Evolutionary conservation across 2,797 vertebrate genomes (phyloP), one percentile per base, ranked within the genome.

Genomic region (Glyptemys insculpta): DNA sequence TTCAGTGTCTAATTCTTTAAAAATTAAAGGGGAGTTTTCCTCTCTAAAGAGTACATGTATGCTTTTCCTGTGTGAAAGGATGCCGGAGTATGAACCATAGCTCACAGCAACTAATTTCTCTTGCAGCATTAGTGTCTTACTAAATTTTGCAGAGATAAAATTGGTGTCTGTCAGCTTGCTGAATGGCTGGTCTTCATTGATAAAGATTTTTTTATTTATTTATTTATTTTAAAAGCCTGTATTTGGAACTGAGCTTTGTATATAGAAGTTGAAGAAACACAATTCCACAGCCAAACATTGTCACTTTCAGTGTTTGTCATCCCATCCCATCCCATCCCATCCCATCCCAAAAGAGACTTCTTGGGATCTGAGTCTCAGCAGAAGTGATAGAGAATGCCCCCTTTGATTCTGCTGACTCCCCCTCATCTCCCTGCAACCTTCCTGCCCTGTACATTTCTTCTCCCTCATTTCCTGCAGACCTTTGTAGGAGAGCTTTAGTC

Each of bases 1-100:
- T 93, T 94, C 80, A 54, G 41, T 41, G 25, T 79, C 84, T 87
- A 80, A 23, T n/a, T 68, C 34, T 84, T 93, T 88, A 88, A 92
- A 89, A 94, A 76, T 5, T 21, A 74, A 91, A 81, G 25, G 29
- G 9, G 65, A 49, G 81, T 59, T 50, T n/a, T 96, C 6, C 56
- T 82, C 88, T 94, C 37, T 44, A 74, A 62, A 44, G 56, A 85
- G 50, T 59, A 50, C 56, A 9, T 59, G 27, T 78, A 6, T 79
- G 37, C 83, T 8, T 82, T 92, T 90, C 72, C 82, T 86, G 7
- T 84, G 25, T 44, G 29, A 0, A 72, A 6, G 50, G 85, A 83
- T n/a, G 21, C 31, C 89, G 84, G 16, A 50, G 83, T 84, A 88
- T 89, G 87, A 90, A 25, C 19, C 89, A 47, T 41, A 82, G 21